Evolutionary conservation across 1,140 invertebrate species (phyloP), one percentile per base, ranked within the genome.

Genomic region (Holotrichia oblita): DNA sequence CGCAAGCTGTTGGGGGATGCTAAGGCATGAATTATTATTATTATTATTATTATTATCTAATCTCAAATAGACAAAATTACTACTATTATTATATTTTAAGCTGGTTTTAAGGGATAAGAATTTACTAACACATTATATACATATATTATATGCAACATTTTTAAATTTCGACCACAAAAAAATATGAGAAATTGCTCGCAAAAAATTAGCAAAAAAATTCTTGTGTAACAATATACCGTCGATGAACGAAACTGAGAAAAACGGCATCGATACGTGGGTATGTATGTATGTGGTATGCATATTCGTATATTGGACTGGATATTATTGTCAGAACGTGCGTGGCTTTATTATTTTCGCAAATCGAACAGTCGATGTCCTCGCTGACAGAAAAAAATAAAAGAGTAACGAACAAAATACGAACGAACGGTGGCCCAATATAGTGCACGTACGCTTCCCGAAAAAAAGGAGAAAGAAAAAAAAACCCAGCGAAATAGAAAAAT

Each of bases 341-440:
- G 20, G 61, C 61, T 69, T 69, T 69, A 69, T 69, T 69, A 69
- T 69, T 69, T 69, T 69, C 61, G 61, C 61, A 69, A 69, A 69
- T 69, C 61, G 22, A 69, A 69, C 61, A 69, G 17, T 69, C 61
- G 20, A 10, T 14, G 61, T 34, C 27, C 61, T 34, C 20, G 61
- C 61, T 10, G 27, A 69, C 22, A 27, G 20, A 69, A 69, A 69
- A 27, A 69, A 69, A 69, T 20, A 61, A 61, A 61, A 61, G 20
- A 20, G 20, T 20, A 61, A 61, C 7, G 20, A 69, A 69, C 12
- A 22, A 69, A 27, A 69, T 7, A 20, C 6, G 6, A 34, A 69
- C 61, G 17, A 69, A 27, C 61, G 61, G 61, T 22, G 61, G 1
- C 14, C 22, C 12, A 64, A 64, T 24, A 20, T 22, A 3, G 22